A percentile compares a stretch with the other conserved stretches of the same genome.
phyloP scores from a whole-genome alignment of 2,113 vertebrate genomes.

The Setophaga kirtlandii region DNA sequence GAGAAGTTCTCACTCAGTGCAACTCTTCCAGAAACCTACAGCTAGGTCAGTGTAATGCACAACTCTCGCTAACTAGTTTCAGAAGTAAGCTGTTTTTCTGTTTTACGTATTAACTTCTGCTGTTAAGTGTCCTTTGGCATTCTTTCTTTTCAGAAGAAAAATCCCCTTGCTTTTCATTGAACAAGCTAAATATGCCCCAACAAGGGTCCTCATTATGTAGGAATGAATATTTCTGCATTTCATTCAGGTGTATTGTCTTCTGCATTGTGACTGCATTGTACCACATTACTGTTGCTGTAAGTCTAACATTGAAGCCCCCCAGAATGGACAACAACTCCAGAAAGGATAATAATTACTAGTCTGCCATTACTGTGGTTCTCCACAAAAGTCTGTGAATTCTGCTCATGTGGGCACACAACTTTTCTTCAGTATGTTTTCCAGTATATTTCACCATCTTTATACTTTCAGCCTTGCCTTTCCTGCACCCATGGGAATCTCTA shows the following conservation, averaged over 20 bases:
- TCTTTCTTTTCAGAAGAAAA: background rate
- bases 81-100: background rate
- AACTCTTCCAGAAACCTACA: background rate
- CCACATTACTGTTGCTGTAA: background rate
- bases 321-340: background rate
- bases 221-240: background rate
- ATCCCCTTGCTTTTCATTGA: background rate
- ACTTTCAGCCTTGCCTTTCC: background rate
- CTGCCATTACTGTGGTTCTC: background rate
- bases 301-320: background rate
- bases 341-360: background rate
- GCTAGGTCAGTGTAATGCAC: background rate
- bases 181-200: background rate
- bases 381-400: background rate
- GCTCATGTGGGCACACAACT: background rate
- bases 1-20: background rate
- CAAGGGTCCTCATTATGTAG: background rate
- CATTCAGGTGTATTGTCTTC: background rate
- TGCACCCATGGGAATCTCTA: rapidly evolving
- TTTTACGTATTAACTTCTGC: background rate
- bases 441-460: background rate
- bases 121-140: background rate
- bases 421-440: background rate
- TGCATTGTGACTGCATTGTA: background rate
- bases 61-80: background rate